Evolutionary conservation across 2,113 vertebrate genomes (phyloP), one percentile per base, ranked within the genome.

Genomic region (Chascanopsetta lugubris): DNA sequence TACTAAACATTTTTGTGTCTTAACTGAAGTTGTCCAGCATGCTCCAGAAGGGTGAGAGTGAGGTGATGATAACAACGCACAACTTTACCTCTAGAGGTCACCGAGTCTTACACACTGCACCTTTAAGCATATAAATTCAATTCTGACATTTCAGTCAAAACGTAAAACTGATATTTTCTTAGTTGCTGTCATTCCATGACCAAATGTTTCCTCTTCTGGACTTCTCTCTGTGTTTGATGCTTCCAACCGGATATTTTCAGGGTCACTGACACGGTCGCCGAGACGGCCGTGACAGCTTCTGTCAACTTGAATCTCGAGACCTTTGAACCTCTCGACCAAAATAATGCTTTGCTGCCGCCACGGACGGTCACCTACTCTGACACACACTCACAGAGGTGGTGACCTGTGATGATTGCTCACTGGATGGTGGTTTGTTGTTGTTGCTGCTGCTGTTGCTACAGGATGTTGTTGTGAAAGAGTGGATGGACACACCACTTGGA

Each of bases 251-350:
- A 73, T 65, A 47, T 87, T 77, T 84, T 87, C 69, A 65, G 83
- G 81, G 73, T 87, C 77, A 85, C 30, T 75, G 80, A 68, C 53
- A 65, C 43, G 40, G 26, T 47, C 57, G 36, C 51, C 62, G 32
- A 49, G 61, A 48, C 63, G 54, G 55, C 53, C 69, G 54, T 64
- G 72, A 84, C 72, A 79, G 58, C 55, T 62, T 82, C 69, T 76
- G 50, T 82, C 65, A 77, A 76, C 80, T 66, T 48, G 46, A 38
- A 62, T 76, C 66, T 75, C 55, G 62, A 48, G 79, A 84, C 77
- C 80, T 88, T 82, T 85, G 74, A 85, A 80, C 85, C 66, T 70
- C 49, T n/a, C 29, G 77, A 83, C 10, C 80, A 80, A 86, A 88
- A 85, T 77, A 87, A 61, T 71, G 76, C 85, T 74, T 72, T 61